Percentiles rank a stretch among this genome's conserved stretches.
phyloP scores from a whole-genome alignment of 2,888 invertebrate genomes.

The Cordilura impudica region DNA sequence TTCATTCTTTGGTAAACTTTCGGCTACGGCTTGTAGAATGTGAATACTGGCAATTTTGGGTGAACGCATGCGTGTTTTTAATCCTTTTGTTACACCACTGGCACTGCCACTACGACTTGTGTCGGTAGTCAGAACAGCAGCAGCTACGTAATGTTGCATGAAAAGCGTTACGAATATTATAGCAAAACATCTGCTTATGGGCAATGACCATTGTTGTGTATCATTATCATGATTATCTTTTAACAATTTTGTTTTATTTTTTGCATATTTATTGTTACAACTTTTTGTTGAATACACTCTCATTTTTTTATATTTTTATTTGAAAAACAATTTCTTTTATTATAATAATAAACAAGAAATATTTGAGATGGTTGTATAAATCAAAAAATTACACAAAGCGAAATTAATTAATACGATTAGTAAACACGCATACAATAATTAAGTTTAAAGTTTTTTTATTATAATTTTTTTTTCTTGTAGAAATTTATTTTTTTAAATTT shows the following conservation, averaged over 20 bases:
- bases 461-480: constrained; percentile 4
- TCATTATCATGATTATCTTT: constrained; percentile 18
- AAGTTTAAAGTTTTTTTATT: constrained; percentile 1
- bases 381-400: constrained; percentile 22
- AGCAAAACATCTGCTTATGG: constrained; percentile 42
- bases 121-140: neutral
- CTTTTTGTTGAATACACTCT: constrained; percentile 54
- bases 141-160: constrained; percentile 35
- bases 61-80: constrained; percentile 61
- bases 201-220: constrained; percentile 47
- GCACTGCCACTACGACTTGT: constrained; percentile 30
- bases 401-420: constrained; percentile 31
- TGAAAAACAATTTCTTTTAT: constrained; percentile 3
- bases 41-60: constrained; percentile 64
- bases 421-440: constrained; percentile 44
- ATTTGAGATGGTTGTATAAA: constrained; percentile 25
- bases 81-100: constrained; percentile 62
- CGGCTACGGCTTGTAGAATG: constrained; percentile 61
- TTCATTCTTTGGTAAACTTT: constrained; percentile 52
- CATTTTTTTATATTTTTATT: constrained; percentile 42
- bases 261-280: constrained; percentile 33
- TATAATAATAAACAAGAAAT: constrained; percentile 38
- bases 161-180: constrained; percentile 48
- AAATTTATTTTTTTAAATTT: neutral
- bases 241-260: constrained; percentile 43